Evolutionary conservation across 1,140 invertebrate species (phyloP), one percentile per base, ranked within the genome.

Genomic region (Wiebesia pumilae): DNA sequence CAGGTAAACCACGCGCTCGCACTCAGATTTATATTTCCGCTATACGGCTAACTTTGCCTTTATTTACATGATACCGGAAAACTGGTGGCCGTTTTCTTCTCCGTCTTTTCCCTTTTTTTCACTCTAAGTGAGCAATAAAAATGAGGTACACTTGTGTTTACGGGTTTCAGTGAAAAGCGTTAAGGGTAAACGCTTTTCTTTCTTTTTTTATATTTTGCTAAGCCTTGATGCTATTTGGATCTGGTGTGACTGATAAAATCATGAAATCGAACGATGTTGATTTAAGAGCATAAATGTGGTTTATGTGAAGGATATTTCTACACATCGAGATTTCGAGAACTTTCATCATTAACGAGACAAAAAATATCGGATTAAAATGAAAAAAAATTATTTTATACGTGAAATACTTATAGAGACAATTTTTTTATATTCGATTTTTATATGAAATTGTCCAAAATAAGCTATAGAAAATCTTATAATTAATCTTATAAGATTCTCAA

Each of bases 21-120:
- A 58, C 62, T 82, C 88, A 89, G 88, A 91, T 92, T 92, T 92
- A 91, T 91, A 91, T 90, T 91, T 91, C 90, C 90, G 89, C 85
- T 69, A 7, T 40, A 78, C 33, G 83, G 43, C 75, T 30, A 47
- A 43, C 43, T 33, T 58, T n/a, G 67, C 35, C 58, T 82, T 85
- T 85, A 65, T 85, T 38, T 27, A 81, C 62, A 65, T 65, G 35
- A 71, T 21, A 62, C 10, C 14, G 27, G 40, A 43, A 0, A 51
- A 71, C 84, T 62, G 84, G 84, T 81, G 79, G 69, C 69, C 67
- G 84, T 62, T 73, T 85, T 87, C 84, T 89, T 87, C 82, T 54
- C 4, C 78, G 38, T 27, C 78, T 10, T 27, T 65, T 67, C 80
- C 58, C 65, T 75, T 43, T 73, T 80, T n/a, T 86, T 65, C 27